phyloP scores from a whole-genome alignment of 1,140 invertebrate species.

The Ruditapes philippinarum region DNA sequence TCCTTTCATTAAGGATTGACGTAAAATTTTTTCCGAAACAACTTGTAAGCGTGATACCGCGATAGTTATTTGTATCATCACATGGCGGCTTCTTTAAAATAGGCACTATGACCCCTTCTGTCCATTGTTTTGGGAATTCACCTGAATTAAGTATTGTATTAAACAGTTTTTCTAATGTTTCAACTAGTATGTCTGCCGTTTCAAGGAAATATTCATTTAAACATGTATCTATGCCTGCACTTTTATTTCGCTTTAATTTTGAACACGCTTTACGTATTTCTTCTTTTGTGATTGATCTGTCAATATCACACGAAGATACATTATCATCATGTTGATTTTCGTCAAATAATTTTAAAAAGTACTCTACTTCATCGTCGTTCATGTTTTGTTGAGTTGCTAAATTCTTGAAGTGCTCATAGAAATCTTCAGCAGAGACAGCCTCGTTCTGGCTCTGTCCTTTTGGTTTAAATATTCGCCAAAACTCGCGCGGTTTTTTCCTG shows the following conservation, averaged over 20 bases:
- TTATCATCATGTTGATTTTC: background rate
- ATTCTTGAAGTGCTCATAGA: background rate
- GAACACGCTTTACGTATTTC: background rate
- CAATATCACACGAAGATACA: background rate
- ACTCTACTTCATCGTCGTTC: background rate
- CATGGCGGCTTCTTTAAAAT: background rate
- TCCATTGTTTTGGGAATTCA: background rate
- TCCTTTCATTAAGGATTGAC: background rate
- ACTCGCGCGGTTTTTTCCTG: background rate
- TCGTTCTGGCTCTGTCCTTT: background rate
- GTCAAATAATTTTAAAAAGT: background rate
- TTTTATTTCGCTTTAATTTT: background rate
- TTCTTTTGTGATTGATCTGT: background rate
- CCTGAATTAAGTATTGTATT: background rate
- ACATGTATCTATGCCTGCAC: too few species aligned
- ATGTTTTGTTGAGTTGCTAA: background rate
- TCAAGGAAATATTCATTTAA: background rate
- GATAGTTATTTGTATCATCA: too few species aligned
- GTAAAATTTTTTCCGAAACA: background rate
- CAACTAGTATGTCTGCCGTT: background rate
- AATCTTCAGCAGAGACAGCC: background rate
- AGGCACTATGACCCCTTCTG: background rate
- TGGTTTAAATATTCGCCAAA: slow-evolving; percentile 2
- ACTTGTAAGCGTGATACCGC: background rate
- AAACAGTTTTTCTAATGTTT: background rate